A percentile compares a stretch with the other conserved stretches of the same genome.
phyloP scores from a whole-genome alignment of 2,797 vertebrate species.

The Acanthiza pusilla region DNA sequence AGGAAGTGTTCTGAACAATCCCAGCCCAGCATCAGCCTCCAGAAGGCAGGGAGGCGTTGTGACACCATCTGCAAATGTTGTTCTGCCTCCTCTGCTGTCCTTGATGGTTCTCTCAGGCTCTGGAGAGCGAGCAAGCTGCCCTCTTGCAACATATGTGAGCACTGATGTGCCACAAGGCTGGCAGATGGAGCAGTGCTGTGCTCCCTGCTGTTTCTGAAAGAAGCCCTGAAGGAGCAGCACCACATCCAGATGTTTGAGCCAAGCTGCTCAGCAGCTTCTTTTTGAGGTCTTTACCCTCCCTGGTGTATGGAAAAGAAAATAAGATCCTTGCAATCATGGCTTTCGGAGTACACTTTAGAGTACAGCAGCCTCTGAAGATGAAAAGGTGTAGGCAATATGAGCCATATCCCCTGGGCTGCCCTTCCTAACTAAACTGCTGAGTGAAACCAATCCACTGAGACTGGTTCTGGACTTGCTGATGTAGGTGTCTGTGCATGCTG shows the following conservation, averaged over 20 bases:
- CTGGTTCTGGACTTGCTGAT: background rate
- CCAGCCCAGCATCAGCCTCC: background rate
- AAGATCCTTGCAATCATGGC: rapidly evolving
- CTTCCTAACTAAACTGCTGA: background rate
- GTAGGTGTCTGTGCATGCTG: background rate
- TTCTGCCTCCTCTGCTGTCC: background rate
- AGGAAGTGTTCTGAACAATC: background rate
- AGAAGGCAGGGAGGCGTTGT: background rate
- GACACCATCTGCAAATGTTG: background rate
- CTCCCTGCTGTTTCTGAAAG: background rate
- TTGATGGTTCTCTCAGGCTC: background rate
- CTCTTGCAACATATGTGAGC: background rate
- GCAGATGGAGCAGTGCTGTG: background rate
- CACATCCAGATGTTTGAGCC: background rate
- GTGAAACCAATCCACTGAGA: background rate
- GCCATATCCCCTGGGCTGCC: background rate
- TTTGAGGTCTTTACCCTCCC: background rate
- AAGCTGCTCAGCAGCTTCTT: background rate
- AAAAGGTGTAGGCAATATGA: background rate
- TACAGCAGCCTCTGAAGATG: background rate
- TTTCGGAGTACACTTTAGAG: background rate
- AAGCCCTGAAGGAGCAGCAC: constrained; percentile 5
- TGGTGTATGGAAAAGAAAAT: background rate
- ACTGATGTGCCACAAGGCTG: constrained; percentile 8
- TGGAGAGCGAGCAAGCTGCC: background rate